Evolutionary conservation across 2,797 vertebrate species (phyloP).

Genomic region (Brachymystax lenok): DNA sequence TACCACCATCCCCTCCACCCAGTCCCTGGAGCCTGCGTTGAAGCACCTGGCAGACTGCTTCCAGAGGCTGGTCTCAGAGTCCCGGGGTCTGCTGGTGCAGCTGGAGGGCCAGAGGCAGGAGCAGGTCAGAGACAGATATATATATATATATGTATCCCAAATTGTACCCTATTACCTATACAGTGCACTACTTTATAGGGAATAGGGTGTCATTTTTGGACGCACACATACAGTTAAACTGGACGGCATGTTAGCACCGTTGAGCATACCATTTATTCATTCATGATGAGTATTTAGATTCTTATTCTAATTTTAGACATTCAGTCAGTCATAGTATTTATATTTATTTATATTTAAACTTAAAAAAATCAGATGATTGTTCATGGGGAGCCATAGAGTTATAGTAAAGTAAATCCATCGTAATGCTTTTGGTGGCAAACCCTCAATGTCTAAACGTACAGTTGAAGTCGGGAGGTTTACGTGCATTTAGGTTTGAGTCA

Average conservation of each 20-base stretch:
- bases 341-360: too few species aligned
- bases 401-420: neutral
- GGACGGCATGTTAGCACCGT: neutral
- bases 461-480: too few species aligned
- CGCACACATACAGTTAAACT: neutral
- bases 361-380: neutral
- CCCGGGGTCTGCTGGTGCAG: constrained; percentile 52
- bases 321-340: too few species aligned
- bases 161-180: too few species aligned
- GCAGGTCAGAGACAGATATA: constrained; percentile 25
- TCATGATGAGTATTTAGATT: too few species aligned
- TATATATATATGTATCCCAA: too few species aligned
- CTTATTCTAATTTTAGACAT: too few species aligned
- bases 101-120: constrained; percentile 62
- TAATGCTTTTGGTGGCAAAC: neutral
- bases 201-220: neutral
- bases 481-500: too few species aligned
- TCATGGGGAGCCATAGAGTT: too few species aligned
- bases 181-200: neutral
- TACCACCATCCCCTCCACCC: neutral
- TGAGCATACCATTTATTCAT: too few species aligned
- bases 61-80: constrained; percentile 60
- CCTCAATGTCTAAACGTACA: neutral
- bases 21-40: constrained; percentile 42
- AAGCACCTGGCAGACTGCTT: constrained; percentile 53